A percentile compares a stretch with the other conserved stretches of the same genome.
Evolutionary conservation across 2,797 vertebrate genomes (phyloP).

Genomic region (Phoxinus dragarum): DNA sequence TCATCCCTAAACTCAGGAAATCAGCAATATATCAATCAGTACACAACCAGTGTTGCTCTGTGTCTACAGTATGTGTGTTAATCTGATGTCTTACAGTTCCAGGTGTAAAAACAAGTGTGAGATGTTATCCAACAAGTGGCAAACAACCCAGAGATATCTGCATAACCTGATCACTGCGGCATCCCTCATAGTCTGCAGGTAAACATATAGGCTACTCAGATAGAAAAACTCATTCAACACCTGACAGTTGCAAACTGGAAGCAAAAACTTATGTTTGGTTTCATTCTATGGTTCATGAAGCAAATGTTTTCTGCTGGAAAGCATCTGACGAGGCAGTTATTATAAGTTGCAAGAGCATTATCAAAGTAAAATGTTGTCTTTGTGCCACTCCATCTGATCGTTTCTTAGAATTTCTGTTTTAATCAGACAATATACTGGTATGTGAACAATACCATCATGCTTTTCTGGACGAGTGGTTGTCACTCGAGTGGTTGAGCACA

Average conservation of each 20-base stretch:
- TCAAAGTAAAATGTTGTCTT: background rate
- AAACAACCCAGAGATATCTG: background rate
- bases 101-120: conserved; percentile 25
- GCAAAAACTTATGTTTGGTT: background rate
- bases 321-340: background rate
- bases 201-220: background rate
- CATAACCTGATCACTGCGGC: background rate
- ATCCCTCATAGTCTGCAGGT: conserved; percentile 1
- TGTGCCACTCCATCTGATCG: background rate
- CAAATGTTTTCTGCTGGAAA: background rate
- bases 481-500: background rate
- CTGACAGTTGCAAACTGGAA: background rate
- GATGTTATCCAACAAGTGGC: conserved; percentile 1
- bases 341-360: background rate
- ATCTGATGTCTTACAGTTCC: background rate
- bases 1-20: conserved; percentile 11
- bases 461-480: background rate
- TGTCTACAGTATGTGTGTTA: background rate
- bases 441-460: background rate
- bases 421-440: background rate
- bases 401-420: background rate
- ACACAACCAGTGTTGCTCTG: background rate
- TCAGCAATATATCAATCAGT: background rate
- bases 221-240: background rate
- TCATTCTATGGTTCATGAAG: background rate